A percentile compares a stretch with the other conserved stretches of the same genome.
These are phyloP conservation scores for Euwallacea fornicatus DNA, from an alignment of 1,140 invertebrate genomes.

Conservation along the genomic window DNA sequence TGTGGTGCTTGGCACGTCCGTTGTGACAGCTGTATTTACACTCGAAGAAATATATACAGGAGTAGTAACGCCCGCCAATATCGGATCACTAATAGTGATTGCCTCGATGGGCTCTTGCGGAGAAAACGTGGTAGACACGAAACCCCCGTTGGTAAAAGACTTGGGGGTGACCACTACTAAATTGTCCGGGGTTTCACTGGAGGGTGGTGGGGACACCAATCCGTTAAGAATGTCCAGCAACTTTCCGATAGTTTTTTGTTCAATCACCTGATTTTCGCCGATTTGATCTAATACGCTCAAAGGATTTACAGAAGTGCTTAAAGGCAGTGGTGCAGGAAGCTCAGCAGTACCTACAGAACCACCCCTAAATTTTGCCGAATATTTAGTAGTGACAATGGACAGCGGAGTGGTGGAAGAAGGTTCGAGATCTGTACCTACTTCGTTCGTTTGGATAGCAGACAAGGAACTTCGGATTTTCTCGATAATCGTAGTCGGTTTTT, in stretches of 20 bases:
- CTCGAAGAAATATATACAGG: constrained; percentile 3
- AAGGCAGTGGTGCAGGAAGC: constrained; percentile 42
- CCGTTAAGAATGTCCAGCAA: constrained; percentile 46
- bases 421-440: constrained; percentile 48
- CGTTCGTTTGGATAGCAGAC: constrained; percentile 49
- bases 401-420: constrained; percentile 42
- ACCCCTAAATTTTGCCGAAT: constrained; percentile 37
- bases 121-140: constrained; percentile 28
- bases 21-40: constrained; percentile 34
- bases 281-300: constrained; percentile 44
- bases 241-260: constrained; percentile 47
- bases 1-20: constrained; percentile 10
- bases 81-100: constrained; percentile 8
- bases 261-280: constrained; percentile 43
- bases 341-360: constrained; percentile 39
- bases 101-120: constrained; percentile 34
- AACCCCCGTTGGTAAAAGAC: constrained; percentile 15
- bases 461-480: constrained; percentile 52
- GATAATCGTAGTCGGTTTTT: constrained; percentile 53
- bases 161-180: constrained; percentile 47
- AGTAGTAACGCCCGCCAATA: too few species aligned
- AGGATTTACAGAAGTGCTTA: constrained; percentile 43
- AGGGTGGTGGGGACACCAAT: constrained; percentile 38
- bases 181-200: constrained; percentile 25
- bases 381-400: constrained; percentile 42